phyloP scores from a whole-genome alignment of 30 jellyfish, hydroid and myxozoan species.

The Aurelia sp. region DNA sequence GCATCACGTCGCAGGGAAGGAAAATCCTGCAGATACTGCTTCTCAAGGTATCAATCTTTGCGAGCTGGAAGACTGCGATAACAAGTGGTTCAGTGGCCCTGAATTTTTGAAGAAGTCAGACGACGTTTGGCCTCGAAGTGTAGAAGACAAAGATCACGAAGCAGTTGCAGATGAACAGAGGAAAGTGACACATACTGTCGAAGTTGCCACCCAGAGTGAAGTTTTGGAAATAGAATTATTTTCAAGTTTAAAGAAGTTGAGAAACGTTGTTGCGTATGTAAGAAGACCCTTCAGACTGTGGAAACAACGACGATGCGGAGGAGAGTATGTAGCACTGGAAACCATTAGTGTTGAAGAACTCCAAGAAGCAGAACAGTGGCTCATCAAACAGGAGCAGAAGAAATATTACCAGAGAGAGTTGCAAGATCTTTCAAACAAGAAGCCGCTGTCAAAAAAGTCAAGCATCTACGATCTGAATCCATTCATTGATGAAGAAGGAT shows the following conservation, averaged over 20 bases:
- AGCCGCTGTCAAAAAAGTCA: slow-evolving; percentile 33
- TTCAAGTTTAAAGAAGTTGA: slow-evolving; percentile 47
- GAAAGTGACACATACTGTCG: slow-evolving; percentile 30
- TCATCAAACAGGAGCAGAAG: slow-evolving; percentile 40
- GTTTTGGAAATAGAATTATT: slow-evolving; percentile 31
- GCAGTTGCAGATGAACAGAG: slow-evolving; percentile 44
- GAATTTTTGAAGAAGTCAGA: slow-evolving; percentile 17
- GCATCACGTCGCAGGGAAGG: slow-evolving; percentile 61
- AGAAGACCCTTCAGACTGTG: slow-evolving; percentile 40
- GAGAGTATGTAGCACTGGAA: slow-evolving; percentile 18
- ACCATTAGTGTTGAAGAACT: slow-evolving; percentile 35
- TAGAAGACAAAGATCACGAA: slow-evolving; percentile 14
- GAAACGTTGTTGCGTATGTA: slow-evolving; percentile 30
- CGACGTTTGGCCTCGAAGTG: slow-evolving; percentile 39
- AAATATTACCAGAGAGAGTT: slow-evolving; percentile 45
- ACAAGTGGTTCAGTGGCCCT: slow-evolving; percentile 60
- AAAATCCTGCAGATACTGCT: slow-evolving; percentile 52
- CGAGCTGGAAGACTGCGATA: slow-evolving; percentile 34
- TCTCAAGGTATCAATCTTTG: slow-evolving; percentile 36
- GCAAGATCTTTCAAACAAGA: slow-evolving; percentile 43
- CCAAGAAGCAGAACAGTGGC: slow-evolving; percentile 62
- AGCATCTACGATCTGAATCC: slow-evolving; percentile 34
- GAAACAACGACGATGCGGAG: slow-evolving; percentile 30
- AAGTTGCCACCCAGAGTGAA: slow-evolving; percentile 14
- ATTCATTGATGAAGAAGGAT: slow-evolving; percentile 50